Percentiles rank a stretch among this genome's conserved stretches.
phyloP scores from a whole-genome alignment of 2,113 vertebrate genomes.

The Polypterus senegalus region DNA sequence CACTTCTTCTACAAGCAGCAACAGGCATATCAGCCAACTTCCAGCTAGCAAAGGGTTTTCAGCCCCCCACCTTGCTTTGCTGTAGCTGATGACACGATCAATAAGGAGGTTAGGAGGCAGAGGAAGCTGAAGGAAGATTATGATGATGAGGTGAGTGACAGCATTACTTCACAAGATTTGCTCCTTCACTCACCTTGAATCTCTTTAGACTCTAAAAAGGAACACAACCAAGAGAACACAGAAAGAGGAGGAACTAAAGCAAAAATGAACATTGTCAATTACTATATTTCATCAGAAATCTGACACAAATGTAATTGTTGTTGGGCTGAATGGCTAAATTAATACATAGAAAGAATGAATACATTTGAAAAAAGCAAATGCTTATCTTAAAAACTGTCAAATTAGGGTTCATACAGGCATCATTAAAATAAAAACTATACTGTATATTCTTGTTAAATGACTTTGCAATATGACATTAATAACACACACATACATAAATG shows the following conservation, averaged over 20 bases:
- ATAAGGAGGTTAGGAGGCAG: conserved; percentile 50
- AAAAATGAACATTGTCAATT: neutral
- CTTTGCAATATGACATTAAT: too few species aligned
- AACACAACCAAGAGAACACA: conserved; percentile 21
- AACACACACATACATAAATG: too few species aligned
- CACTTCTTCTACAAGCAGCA: conserved; percentile 50
- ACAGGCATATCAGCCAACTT: conserved; percentile 39
- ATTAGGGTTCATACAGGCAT: too few species aligned
- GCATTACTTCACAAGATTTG: conserved; percentile 47
- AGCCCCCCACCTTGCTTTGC: conserved; percentile 55
- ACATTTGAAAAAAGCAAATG: too few species aligned
- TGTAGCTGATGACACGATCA: conserved; percentile 60
- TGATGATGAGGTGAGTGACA: conserved; percentile 56
- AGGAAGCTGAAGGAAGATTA: conserved; percentile 55
- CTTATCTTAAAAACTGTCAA: too few species aligned
- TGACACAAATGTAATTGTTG: too few species aligned
- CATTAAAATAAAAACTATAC: too few species aligned
- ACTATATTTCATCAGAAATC: too few species aligned
- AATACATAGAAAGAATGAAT: too few species aligned
- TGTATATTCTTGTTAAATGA: too few species aligned
- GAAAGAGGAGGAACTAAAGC: conserved; percentile 16
- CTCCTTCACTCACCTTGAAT: conserved; percentile 56
- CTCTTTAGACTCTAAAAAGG: conserved; percentile 31
- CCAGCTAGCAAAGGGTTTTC: conserved; percentile 51
- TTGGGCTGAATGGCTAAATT: too few species aligned